Percentiles rank a stretch among this genome's conserved stretches.
These are phyloP conservation scores for Hycleus cichorii DNA, from an alignment of 1,140 invertebrate genomes.

Conservation along the genomic window DNA sequence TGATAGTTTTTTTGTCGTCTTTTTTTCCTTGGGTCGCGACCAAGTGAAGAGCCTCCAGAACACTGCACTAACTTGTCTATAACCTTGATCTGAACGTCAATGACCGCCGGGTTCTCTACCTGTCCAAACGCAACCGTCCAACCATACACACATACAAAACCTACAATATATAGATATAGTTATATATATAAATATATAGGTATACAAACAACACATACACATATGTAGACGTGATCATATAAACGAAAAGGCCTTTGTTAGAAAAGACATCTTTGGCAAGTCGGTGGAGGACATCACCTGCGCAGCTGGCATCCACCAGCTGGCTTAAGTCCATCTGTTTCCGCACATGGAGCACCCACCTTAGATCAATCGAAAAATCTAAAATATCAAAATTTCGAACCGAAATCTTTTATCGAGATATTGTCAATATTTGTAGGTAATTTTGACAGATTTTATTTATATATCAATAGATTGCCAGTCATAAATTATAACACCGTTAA, in stretches of 20 bases:
- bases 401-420: too few relatives aligned
- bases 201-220: neutral
- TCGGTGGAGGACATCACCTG: slow-evolving; percentile 17
- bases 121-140: slow-evolving; percentile 18
- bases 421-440: too few relatives aligned
- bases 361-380: neutral
- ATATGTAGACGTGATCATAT: too few relatives aligned
- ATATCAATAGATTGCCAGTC: too few relatives aligned
- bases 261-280: slow-evolving; percentile 15
- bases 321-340: slow-evolving; percentile 22
- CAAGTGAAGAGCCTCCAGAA: too few relatives aligned
- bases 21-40: too few relatives aligned
- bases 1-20: too few relatives aligned
- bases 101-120: slow-evolving; percentile 18
- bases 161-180: too few relatives aligned
- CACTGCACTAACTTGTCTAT: slow-evolving; percentile 6
- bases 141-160: slow-evolving; percentile 5
- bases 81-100: slow-evolving; percentile 22
- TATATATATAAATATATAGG: neutral
- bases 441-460: too few relatives aligned
- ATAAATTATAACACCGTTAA: too few relatives aligned
- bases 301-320: slow-evolving; percentile 20
- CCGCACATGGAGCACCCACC: slow-evolving; percentile 17
- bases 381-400: neutral
- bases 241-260: neutral